Evolutionary conservation across 2,888 invertebrate species (phyloP), one percentile per base, ranked within the genome.

Genomic region (Cacoxenus indagator): DNA sequence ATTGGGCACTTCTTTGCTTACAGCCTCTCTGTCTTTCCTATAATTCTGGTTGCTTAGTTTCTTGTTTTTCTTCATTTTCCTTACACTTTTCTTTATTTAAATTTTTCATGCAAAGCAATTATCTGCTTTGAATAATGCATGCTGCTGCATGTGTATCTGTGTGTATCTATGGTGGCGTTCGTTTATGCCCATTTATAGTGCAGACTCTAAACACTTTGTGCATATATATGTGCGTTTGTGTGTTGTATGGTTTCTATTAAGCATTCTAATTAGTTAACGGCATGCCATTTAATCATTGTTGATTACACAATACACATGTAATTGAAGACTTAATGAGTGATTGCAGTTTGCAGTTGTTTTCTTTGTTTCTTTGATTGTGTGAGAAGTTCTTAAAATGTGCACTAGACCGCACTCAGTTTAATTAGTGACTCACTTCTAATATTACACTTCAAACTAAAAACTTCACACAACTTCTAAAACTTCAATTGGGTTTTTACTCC

Each of bases 61-160:
- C 9, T 31, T 61, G 17, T 61, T 1, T 26, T 59, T 31, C 11
- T 9, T 55, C 9, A 26, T 4, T 27, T 9, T 55, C 9, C 1
- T 55, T 55, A 2, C 11, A 17, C n/a, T 26, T n/a, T 29, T 17
- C 8, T 27, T 57, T 57, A n/a, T 57, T 27, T 57, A 11, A 57
- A 29, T 57, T 57, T 27, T 57, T 57, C 57, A 57, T 29, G 59
- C 59, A 61, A 37, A 37, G 37, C 31, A 61, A 61, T 61, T 37
- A 61, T 61, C 9, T 37, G 31, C 59, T 37, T 31, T 61, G 24
- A 61, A 61, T 61, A 61, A 61, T 26, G 27, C 8, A 61, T 22
- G 37, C 37, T 19, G 19, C 17, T 22, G n/a, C 22, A 19, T 26
- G 14, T 55, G n/a, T 14, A 54, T 1, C 5, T 31, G 31, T 31